Conservation (phyloP, 2,888 invertebrate species). For the Erpobdella octoculata region DNA sequence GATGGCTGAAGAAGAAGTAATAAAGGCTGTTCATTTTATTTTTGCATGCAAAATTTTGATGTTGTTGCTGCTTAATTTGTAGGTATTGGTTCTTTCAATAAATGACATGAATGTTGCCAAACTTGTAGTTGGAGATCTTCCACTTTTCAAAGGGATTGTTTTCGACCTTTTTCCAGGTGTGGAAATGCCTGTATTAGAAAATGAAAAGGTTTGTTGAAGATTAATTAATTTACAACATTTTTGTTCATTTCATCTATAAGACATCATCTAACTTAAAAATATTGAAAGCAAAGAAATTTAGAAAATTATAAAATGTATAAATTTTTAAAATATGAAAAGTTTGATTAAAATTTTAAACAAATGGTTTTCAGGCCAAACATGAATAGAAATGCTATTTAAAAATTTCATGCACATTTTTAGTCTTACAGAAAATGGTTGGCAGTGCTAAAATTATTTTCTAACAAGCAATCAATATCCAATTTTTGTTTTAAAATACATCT, state of each 20-base stretch:
- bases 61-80: slow-evolving; percentile 22
- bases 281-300: neutral
- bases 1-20: slow-evolving; percentile 51
- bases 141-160: slow-evolving; percentile 76
- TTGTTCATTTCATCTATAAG: neutral
- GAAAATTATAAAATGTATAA: neutral
- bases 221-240: too few relatives aligned
- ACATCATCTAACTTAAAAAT: too few relatives aligned
- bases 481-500: too few relatives aligned
- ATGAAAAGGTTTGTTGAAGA: slow-evolving; percentile 67
- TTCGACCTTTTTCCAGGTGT: slow-evolving; percentile 77
- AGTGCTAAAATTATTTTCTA: too few relatives aligned
- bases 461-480: too few relatives aligned
- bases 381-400: too few relatives aligned
- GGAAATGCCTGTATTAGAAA: slow-evolving; percentile 67
- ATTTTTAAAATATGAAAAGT: neutral
- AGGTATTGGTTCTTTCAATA: slow-evolving; percentile 73
- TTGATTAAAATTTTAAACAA: too few relatives aligned
- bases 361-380: too few relatives aligned
- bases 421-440: too few relatives aligned
- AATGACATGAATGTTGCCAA: slow-evolving; percentile 84
- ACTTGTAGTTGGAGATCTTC: slow-evolving; percentile 73
- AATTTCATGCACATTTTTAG: too few relatives aligned
- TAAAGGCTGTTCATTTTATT: neutral
- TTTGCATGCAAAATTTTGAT: neutral